A percentile compares a stretch with the other conserved stretches of the same genome.
Conservation (phyloP, 1,140 invertebrate genomes). For the Aphelinus atriplicis region DNA sequence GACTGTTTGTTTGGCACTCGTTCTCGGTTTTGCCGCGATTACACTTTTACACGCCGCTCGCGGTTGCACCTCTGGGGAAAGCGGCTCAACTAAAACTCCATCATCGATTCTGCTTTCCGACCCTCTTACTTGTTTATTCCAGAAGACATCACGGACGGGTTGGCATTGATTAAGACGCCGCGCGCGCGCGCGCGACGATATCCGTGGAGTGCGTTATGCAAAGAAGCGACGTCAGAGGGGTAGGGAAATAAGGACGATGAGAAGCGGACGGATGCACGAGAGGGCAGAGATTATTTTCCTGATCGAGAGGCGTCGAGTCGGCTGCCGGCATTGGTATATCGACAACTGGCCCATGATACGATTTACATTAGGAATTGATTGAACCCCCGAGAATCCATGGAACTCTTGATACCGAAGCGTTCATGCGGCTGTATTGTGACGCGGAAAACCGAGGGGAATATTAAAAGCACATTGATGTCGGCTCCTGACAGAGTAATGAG, state of each 20-base stretch:
- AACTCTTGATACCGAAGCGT: no score
- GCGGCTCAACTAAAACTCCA: no score
- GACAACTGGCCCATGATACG: conserved; percentile 23
- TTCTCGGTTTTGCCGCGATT: conserved; percentile 32
- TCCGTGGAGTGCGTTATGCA: background rate
- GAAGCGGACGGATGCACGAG: background rate
- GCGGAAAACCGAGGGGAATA: no score
- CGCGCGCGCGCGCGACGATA: background rate
- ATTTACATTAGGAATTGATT: conserved; percentile 40
- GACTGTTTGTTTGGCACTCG: conserved; percentile 39
- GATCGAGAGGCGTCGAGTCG: background rate
- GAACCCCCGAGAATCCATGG: conserved; percentile 15
- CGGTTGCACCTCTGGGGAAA: no score
- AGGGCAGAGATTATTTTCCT: conserved; percentile 32
- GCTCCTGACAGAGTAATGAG: no score
- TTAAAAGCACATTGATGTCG: no score
- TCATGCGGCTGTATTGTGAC: no score
- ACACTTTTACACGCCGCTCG: conserved; percentile 29
- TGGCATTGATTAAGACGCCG: conserved; percentile 41
- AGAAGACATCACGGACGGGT: conserved; percentile 20
- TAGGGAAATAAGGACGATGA: background rate
- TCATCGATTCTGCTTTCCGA: background rate
- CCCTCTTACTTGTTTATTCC: background rate
- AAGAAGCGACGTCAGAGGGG: background rate
- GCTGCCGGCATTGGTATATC: background rate